These are phyloP conservation scores for Rhagonycha lutea DNA, from an alignment of 2,888 invertebrate species.

Conservation along the genomic window DNA sequence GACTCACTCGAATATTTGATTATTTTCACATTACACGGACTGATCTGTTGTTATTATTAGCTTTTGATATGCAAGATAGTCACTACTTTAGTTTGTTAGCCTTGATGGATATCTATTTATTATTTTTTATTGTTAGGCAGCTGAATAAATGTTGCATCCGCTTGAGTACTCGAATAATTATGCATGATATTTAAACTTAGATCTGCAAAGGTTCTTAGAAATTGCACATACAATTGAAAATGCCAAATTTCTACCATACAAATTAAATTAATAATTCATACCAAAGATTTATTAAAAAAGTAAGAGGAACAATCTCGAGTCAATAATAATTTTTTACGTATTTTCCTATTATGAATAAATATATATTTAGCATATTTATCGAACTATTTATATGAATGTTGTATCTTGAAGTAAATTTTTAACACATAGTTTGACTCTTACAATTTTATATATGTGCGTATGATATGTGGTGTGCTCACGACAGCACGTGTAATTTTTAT, in stretches of 20 bases:
- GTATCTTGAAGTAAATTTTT: conserved; percentile 23
- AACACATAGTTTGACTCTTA: conserved; percentile 20
- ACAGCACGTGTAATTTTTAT: conserved; percentile 23
- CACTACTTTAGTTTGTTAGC: conserved; percentile 3
- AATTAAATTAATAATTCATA: conserved; percentile 8
- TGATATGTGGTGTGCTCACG: background rate
- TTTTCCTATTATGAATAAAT: conserved; percentile 16
- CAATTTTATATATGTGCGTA: conserved; percentile 20
- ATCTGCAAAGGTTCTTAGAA: conserved; percentile 4
- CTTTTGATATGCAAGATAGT: conserved; percentile 25
- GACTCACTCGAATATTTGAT: conserved; percentile 10
- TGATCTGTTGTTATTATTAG: conserved; percentile 38
- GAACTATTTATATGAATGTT: conserved; percentile 22
- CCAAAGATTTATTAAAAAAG: conserved; percentile 8
- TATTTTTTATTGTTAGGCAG: conserved; percentile 24
- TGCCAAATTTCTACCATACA: conserved; percentile 24
- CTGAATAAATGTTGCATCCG: conserved; percentile 14
- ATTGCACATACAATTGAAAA: conserved; percentile 12
- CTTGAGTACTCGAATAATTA: conserved; percentile 17
- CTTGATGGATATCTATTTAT: conserved; percentile 11
- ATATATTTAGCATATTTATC: conserved; percentile 27
- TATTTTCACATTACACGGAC: conserved; percentile 40
- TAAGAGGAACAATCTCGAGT: conserved; percentile 26
- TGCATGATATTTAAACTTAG: background rate
- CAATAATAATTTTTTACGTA: conserved; percentile 28